A percentile compares a stretch with the other conserved stretches of the same genome.
phyloP scores from a whole-genome alignment of 2,888 invertebrate genomes.

The Coelinius sp. region DNA sequence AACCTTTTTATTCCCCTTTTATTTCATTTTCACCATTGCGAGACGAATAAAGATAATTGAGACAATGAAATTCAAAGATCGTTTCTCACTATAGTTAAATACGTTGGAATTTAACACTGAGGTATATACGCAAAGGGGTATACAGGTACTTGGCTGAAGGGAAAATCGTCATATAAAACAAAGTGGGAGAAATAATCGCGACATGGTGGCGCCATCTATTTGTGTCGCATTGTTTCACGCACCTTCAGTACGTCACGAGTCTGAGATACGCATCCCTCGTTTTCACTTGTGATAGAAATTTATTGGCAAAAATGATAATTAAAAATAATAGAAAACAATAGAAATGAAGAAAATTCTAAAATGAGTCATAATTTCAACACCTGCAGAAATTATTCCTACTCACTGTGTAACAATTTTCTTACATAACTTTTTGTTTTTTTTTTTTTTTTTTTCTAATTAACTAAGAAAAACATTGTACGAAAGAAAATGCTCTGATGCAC shows the following conservation, averaged over 20 bases:
- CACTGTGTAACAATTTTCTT: no score
- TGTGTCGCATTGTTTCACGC: constrained; percentile 65
- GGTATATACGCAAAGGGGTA: background rate
- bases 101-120: constrained; percentile 22
- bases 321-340: background rate
- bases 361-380: no score
- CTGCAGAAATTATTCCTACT: no score
- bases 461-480: no score
- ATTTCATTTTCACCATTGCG: background rate
- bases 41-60: background rate
- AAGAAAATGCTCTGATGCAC: background rate
- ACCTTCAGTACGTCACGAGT: constrained; percentile 44
- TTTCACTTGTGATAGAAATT: constrained; percentile 5
- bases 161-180: constrained; percentile 30
- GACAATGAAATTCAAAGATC: constrained; percentile 16
- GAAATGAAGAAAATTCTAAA: background rate
- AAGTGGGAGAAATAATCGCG: constrained; percentile 43
- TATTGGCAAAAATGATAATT: background rate
- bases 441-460: background rate
- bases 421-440: no score
- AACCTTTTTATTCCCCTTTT: background rate
- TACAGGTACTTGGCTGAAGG: background rate
- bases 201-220: constrained; percentile 56
- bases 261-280: constrained; percentile 43
- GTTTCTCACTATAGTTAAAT: constrained; percentile 21